These are phyloP conservation scores for Parauchenoglanis ngamensis DNA, from an alignment of 2,797 vertebrate genomes.

Conservation along the genomic window DNA sequence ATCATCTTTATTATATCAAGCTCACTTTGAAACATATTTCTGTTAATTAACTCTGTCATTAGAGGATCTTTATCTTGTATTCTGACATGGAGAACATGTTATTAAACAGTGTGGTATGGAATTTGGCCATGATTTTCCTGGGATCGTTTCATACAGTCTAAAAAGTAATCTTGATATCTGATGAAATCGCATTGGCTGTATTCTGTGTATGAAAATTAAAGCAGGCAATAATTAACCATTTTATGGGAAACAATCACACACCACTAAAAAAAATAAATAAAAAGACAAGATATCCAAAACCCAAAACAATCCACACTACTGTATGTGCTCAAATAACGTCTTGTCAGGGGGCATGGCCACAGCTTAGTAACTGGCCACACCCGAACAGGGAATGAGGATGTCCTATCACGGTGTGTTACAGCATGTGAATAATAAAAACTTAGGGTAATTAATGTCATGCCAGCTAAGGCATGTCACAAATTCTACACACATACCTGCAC, in stretches of 20 bases:
- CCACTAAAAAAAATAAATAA: not conserved
- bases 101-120: not conserved
- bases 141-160: not conserved
- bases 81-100: not conserved
- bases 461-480: not conserved
- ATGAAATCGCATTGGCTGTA: not conserved
- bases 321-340: not conserved
- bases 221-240: not conserved
- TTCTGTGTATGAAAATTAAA: not conserved
- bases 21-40: not conserved
- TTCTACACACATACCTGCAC: not conserved
- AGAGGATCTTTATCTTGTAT: not conserved
- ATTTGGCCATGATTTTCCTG: not conserved
- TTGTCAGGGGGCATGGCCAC: not conserved
- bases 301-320: no score
- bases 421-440: not conserved
- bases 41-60: not conserved
- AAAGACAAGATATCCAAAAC: constrained; percentile 11
- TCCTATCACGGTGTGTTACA: not conserved
- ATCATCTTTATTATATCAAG: not conserved
- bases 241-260: not conserved
- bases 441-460: no score
- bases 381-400: no score
- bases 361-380: not conserved
- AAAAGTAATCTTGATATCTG: not conserved